phyloP scores from a whole-genome alignment of 2,113 vertebrate genomes.

The Perccottus glenii region DNA sequence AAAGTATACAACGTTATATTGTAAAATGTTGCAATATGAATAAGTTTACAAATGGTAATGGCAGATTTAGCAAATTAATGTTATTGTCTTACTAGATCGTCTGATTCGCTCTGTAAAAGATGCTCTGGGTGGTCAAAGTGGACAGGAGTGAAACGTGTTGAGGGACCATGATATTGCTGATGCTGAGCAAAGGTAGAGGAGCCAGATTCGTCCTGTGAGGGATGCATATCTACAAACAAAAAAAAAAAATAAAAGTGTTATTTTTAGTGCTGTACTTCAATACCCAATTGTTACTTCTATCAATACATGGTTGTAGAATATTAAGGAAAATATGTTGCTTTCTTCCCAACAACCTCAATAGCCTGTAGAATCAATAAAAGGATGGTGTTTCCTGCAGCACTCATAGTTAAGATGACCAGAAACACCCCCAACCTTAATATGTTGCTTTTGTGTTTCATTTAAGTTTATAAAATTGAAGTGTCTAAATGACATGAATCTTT shows the following conservation, averaged over 20 bases:
- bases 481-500: too few relatives aligned
- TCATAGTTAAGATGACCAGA: too few relatives aligned
- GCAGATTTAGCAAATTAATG: not conserved
- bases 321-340: constrained; percentile 7
- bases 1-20: too few relatives aligned
- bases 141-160: constrained; percentile 66
- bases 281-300: constrained; percentile 28
- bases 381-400: too few relatives aligned
- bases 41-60: not conserved
- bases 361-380: too few relatives aligned
- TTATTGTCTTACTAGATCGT: constrained; percentile 53
- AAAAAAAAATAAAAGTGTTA: not conserved
- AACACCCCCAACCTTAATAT: too few relatives aligned
- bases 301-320: constrained; percentile 22
- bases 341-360: constrained; percentile 16
- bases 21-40: not conserved
- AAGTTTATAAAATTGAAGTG: too few relatives aligned
- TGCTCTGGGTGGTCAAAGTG: constrained; percentile 69
- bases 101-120: constrained; percentile 52
- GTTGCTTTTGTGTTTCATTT: too few relatives aligned
- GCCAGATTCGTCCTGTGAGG: constrained; percentile 75
- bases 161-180: constrained; percentile 55
- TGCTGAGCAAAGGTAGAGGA: constrained; percentile 65
- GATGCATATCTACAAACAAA: constrained; percentile 63
- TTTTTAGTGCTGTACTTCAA: not conserved